Evolutionary conservation across 2,888 invertebrate species (phyloP).

Genomic region (Caradrina clavipalpis): DNA sequence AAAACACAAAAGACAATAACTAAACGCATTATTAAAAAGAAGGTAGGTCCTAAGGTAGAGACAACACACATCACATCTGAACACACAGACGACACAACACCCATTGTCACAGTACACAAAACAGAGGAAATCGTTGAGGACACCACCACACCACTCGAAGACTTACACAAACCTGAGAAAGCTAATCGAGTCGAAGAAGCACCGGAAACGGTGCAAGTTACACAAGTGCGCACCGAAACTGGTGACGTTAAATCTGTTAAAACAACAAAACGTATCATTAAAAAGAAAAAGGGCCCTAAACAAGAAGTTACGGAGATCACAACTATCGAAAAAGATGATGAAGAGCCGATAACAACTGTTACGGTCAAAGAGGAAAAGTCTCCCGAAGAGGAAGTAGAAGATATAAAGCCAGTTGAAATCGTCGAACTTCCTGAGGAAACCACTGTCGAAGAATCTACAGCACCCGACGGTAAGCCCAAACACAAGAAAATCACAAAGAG

Average conservation of each 20-base stretch:
- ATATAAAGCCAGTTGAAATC: constrained; percentile 62
- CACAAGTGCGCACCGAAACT: too few relatives aligned
- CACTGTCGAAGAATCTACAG: background rate
- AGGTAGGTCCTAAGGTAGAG: constrained; percentile 61
- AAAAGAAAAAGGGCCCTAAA: too few relatives aligned
- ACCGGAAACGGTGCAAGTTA: constrained; percentile 15
- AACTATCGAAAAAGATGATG: constrained; percentile 58
- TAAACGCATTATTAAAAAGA: constrained; percentile 56
- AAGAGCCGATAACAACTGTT: constrained; percentile 51
- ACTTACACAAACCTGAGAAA: constrained; percentile 3
- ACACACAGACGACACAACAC: constrained; percentile 33
- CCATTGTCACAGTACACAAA: constrained; percentile 28
- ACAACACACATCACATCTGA: constrained; percentile 48
- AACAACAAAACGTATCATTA: too few relatives aligned
- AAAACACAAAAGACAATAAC: constrained; percentile 46
- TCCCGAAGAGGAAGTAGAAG: constrained; percentile 33
- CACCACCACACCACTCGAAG: constrained; percentile 11
- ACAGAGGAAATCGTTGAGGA: constrained; percentile 20
- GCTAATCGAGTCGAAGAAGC: constrained; percentile 11
- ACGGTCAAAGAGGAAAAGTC: constrained; percentile 54
- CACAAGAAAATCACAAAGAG: constrained; percentile 40
- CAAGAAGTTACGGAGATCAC: too few relatives aligned
- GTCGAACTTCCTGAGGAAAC: constrained; percentile 75
- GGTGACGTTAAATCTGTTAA: too few relatives aligned
- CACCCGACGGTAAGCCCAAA: background rate